Evolutionary conservation across 2,888 invertebrate genomes (phyloP).

Genomic region (Protophormia terraenovae): DNA sequence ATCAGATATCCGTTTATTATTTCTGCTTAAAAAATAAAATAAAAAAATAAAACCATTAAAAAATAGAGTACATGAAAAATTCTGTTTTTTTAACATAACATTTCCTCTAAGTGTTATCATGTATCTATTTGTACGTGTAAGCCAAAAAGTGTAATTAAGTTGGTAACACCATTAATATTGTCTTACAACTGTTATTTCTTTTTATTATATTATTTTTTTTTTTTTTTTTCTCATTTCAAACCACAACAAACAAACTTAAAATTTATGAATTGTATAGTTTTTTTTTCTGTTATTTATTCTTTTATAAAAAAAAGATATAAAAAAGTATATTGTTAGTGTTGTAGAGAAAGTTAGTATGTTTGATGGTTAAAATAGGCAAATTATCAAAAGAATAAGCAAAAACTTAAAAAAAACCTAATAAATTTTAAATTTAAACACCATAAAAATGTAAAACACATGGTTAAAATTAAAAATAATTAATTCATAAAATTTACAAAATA

Average conservation of each 20-base stretch:
- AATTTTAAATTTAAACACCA: background rate
- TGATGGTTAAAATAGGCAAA: conserved; percentile 5
- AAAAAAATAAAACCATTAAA: too few species aligned
- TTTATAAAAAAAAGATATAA: background rate
- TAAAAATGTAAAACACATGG: background rate
- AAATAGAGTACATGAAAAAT: background rate
- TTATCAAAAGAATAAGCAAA: background rate
- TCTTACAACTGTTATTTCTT: conserved; percentile 27
- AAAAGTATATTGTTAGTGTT: conserved; percentile 3
- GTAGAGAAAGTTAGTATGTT: conserved; percentile 44
- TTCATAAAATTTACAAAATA: background rate
- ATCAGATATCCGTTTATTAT: too few species aligned
- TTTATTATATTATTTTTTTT: background rate
- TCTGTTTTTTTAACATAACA: background rate
- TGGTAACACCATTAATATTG: conserved; percentile 13
- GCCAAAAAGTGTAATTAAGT: conserved; percentile 45
- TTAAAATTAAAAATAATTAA: background rate
- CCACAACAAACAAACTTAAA: conserved; percentile 10
- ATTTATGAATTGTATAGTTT: conserved; percentile 7
- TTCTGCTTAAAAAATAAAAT: too few species aligned
- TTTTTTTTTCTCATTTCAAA: too few species aligned
- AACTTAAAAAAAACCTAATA: background rate
- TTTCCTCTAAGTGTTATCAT: conserved; percentile 23
- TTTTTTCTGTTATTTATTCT: conserved; percentile 6
- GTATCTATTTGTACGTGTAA: background rate